Conservation (phyloP, 2,797 vertebrate species). For the Xerus rutilus region DNA sequence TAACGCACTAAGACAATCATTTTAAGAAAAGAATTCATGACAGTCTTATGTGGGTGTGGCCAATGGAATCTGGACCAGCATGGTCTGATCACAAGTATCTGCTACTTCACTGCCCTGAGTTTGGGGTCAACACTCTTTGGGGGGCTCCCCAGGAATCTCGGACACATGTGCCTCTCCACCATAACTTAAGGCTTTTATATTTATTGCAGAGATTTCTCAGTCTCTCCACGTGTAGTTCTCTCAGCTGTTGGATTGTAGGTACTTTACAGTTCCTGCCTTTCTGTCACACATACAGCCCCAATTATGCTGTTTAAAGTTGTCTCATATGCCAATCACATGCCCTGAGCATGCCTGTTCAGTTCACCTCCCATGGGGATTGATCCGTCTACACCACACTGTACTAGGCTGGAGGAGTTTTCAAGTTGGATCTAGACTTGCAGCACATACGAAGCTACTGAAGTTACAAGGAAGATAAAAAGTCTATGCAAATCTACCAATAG, state of each 20-base stretch:
- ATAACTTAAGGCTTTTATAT: neutral
- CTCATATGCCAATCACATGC: fast-evolving
- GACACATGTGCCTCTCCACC: neutral
- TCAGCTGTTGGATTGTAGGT: neutral
- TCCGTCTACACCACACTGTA: too few relatives aligned
- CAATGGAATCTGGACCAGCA: neutral
- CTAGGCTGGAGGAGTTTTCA: neutral
- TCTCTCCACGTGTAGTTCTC: neutral
- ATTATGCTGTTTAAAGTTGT: neutral
- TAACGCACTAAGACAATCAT: too few relatives aligned
- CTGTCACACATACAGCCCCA: too few relatives aligned
- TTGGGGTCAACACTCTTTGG: neutral
- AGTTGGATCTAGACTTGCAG: neutral
- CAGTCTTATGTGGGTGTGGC: neutral
- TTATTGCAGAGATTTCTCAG: neutral
- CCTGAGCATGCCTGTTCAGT: neutral
- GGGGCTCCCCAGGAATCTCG: neutral
- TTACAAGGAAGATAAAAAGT: neutral
- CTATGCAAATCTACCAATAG: neutral
- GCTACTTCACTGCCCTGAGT: neutral
- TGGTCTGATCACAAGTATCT: neutral
- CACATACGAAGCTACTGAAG: too few relatives aligned
- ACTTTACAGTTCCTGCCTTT: neutral
- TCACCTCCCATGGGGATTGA: neutral
- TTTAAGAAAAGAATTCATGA: too few relatives aligned